Evolutionary conservation across 2,797 vertebrate genomes (phyloP), one percentile per base, ranked within the genome.

Genomic region (Sebastes elongatus): DNA sequence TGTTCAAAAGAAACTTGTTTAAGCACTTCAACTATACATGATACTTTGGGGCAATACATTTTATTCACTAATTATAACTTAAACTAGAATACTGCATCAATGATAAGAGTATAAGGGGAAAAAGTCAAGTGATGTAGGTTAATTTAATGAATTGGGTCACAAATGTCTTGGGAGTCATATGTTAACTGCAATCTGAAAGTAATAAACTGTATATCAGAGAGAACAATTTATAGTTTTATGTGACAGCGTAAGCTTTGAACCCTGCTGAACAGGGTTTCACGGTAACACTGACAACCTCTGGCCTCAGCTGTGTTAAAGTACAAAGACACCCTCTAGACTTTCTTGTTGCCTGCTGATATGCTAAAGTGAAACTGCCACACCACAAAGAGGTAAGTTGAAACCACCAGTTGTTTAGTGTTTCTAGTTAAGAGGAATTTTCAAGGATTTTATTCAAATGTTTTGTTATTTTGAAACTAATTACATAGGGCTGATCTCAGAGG

Each of bases 341-440:
- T 22, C 32, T 27, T 20, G 49, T 59, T 25, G 10, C 7, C 11
- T n/a, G n/a, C 3, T 53, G 38, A 6, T 2, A 35, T 42, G 25
- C 27, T 22, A 68, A 78, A 74, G n/a, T 53, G 85, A 89, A 89
- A 88, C 64, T 60, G 13, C 32, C 10, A 10, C 14, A 74, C 67
- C 76, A 71, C 60, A 86, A 49, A 79, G 74, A 90, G 84, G 84
- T 90, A 78, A 52, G 83, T 23, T 46, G 71, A 82, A 90, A 88
- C 69, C 59, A 59, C 63, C 5, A 52, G 10, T 2, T 59, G 13
- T 25, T 38, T 4, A 23, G 7, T 68, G 3, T 83, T 84, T 72
- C 49, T 20, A 10, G 10, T 25, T 16, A 70, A 1, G 2, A 71
- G 71, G 70, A 76, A 68, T 61, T 76, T 65, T 76, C 52, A 27